These are phyloP conservation scores for Premnoplex brunnescens DNA, from an alignment of 2,797 vertebrate species.

Conservation along the genomic window DNA sequence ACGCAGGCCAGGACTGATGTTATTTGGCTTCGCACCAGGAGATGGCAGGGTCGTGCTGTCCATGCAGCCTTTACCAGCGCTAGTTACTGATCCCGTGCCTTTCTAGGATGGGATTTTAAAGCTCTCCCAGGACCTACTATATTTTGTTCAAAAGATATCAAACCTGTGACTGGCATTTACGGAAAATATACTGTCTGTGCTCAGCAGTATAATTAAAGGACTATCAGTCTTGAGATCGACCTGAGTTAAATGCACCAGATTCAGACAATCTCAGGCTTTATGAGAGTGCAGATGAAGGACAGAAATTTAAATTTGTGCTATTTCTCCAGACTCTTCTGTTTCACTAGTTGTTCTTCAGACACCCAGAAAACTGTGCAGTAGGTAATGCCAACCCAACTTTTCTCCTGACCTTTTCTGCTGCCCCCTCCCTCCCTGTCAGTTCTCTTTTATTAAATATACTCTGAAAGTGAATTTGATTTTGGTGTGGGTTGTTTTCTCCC, in stretches of 20 bases:
- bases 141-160: neutral
- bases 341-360: neutral
- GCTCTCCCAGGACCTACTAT: neutral
- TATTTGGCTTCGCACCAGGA: constrained; percentile 3
- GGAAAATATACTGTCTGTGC: neutral
- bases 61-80: fast-evolving
- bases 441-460: neutral
- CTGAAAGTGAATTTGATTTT: neutral
- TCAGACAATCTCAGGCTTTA: neutral
- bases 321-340: neutral
- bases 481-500: too few species aligned
- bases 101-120: neutral
- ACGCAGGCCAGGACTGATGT: fast-evolving
- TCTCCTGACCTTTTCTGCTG: neutral
- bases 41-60: constrained; percentile 52
- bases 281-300: neutral
- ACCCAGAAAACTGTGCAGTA: neutral
- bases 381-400: neutral
- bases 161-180: neutral
- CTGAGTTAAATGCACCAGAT: neutral
- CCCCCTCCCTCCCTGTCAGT: fast-evolving
- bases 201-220: neutral
- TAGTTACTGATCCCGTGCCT: fast-evolving
- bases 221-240: neutral
- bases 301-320: neutral